phyloP scores from a whole-genome alignment of 2,888 invertebrate genomes.

The Hyalella azteca region DNA sequence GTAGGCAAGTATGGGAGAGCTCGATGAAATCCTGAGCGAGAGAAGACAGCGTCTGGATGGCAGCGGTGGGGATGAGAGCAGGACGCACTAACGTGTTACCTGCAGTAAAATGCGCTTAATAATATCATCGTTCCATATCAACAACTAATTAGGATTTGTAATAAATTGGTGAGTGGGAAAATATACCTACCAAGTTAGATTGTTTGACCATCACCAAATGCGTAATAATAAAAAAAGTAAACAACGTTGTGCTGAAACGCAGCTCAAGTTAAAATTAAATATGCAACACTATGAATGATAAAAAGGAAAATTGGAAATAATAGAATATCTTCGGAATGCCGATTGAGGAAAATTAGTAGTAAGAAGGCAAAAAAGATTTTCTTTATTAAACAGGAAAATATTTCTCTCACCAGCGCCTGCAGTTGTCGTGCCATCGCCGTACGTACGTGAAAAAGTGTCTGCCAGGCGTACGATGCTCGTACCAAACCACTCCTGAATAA shows the following conservation, averaged over 20 bases:
- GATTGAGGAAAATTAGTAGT: too few relatives aligned
- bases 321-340: not conserved
- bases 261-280: too few relatives aligned
- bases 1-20: slow-evolving; percentile 85
- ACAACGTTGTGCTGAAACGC: not conserved
- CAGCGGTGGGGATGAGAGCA: slow-evolving; percentile 63
- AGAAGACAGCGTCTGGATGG: slow-evolving; percentile 70
- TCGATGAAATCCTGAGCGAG: slow-evolving; percentile 84
- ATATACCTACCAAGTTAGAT: not conserved
- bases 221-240: not conserved
- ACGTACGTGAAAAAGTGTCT: slow-evolving; percentile 41
- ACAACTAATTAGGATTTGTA: not conserved
- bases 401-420: not conserved
- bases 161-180: not conserved
- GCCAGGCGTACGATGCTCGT: slow-evolving; percentile 60
- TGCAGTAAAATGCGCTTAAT: too few relatives aligned
- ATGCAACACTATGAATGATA: not conserved
- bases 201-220: not conserved
- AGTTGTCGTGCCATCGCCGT: not conserved
- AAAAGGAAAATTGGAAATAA: not conserved
- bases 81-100: slow-evolving; percentile 75
- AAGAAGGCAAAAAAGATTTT: too few relatives aligned
- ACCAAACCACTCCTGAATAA: slow-evolving; percentile 62
- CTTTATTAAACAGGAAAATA: not conserved
- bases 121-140: not conserved